Percentiles rank a stretch among this genome's conserved stretches.
phyloP scores from a whole-genome alignment of 92 coral and sea anemone species.

The Epizoanthus stellaris region DNA sequence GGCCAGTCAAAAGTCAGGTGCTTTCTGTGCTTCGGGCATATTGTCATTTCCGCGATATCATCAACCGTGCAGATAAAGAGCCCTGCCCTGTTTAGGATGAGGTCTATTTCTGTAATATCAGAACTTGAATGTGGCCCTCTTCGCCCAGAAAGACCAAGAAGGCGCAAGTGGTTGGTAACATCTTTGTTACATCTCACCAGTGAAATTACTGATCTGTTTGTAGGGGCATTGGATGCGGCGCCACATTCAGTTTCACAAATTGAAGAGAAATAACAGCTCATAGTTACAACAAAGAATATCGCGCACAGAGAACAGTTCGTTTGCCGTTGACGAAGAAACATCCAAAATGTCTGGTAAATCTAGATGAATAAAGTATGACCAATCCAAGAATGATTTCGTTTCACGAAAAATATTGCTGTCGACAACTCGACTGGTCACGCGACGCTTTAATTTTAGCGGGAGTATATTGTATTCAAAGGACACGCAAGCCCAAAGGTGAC shows the following conservation, averaged over 20 bases:
- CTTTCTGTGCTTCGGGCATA: slow-evolving; percentile 48
- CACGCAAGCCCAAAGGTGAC: too few species aligned
- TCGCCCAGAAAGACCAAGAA: slow-evolving; percentile 36
- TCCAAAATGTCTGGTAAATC: background rate
- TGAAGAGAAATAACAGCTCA: slow-evolving; percentile 54
- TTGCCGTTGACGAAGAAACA: background rate
- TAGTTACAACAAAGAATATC: background rate
- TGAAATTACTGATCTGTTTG: slow-evolving; percentile 23
- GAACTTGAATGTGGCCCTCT: slow-evolving; percentile 27
- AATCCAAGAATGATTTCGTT: too few species aligned
- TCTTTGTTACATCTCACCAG: slow-evolving; percentile 35
- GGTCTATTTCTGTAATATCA: slow-evolving; percentile 21
- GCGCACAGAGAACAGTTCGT: background rate
- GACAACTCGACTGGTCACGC: too few species aligned
- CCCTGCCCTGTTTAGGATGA: slow-evolving; percentile 41
- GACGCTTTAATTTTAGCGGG: too few species aligned
- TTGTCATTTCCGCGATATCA: slow-evolving; percentile 25
- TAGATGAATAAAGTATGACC: too few species aligned
- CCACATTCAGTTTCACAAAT: slow-evolving; percentile 30
- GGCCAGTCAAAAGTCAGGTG: slow-evolving; percentile 53
- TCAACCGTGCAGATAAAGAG: slow-evolving; percentile 19
- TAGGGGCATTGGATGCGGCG: background rate
- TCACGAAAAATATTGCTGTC: too few species aligned
- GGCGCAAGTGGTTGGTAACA: slow-evolving; percentile 44
- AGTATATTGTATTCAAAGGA: too few species aligned